Evolutionary conservation across 1,140 invertebrate species (phyloP).

Genomic region (Melitaea cinxia): DNA sequence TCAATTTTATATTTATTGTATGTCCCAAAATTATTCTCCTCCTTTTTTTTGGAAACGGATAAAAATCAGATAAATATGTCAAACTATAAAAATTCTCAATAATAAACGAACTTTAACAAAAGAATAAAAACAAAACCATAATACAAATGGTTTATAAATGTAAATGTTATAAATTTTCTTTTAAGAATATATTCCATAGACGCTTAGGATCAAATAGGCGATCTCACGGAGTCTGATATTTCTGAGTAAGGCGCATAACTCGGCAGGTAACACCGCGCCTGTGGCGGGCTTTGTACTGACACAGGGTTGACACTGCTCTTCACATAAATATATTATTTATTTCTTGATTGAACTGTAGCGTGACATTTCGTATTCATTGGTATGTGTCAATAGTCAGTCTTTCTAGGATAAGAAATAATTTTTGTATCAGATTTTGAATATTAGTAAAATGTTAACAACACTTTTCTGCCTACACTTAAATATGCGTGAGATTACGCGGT

Average conservation of each 20-base stretch:
- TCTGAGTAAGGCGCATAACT: constrained; percentile 10
- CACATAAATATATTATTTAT: not conserved
- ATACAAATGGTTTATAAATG: not conserved
- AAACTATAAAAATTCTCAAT: not conserved
- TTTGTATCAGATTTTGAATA: too few relatives aligned
- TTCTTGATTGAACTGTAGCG: too few relatives aligned
- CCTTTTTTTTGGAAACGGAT: too few relatives aligned
- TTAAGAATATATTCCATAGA: constrained; percentile 4
- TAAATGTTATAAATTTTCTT: constrained; percentile 3
- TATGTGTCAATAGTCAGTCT: too few relatives aligned
- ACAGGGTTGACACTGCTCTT: not conserved
- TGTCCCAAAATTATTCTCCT: too few relatives aligned
- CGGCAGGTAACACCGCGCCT: constrained; percentile 12
- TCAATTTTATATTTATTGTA: too few relatives aligned
- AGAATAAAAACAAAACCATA: not conserved
- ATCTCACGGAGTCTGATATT: constrained; percentile 6
- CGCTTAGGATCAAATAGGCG: constrained; percentile 7
- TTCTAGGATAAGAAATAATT: too few relatives aligned
- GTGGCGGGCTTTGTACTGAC: constrained; percentile 2
- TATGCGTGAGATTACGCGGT: too few relatives aligned
- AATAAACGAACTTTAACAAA: not conserved
- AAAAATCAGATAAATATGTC: too few relatives aligned
- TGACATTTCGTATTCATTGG: too few relatives aligned
- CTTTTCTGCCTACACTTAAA: too few relatives aligned
- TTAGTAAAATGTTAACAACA: too few relatives aligned